A percentile compares a stretch with the other conserved stretches of the same genome.
Evolutionary conservation across 2,797 vertebrate species (phyloP).

Genomic region (Rhynchonycteris naso): DNA sequence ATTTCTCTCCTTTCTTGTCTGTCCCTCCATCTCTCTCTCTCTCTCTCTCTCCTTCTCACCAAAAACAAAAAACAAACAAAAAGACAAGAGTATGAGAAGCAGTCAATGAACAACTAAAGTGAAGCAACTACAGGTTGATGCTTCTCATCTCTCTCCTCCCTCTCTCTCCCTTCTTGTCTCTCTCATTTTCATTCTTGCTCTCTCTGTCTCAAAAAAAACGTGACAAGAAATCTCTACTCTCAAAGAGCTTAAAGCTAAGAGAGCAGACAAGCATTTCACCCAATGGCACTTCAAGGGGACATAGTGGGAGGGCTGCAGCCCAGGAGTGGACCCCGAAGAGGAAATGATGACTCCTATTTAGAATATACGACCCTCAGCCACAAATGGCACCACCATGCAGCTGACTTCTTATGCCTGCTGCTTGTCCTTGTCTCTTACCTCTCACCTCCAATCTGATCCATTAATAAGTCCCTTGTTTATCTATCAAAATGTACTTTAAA

Average conservation of each 20-base stretch:
- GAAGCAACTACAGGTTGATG: too few species aligned
- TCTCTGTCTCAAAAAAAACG: background rate
- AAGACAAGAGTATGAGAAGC: background rate
- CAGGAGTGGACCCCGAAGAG: background rate
- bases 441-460: background rate
- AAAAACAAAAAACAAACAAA: background rate
- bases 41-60: too few species aligned
- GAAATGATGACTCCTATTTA: background rate
- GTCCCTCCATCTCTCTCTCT: too few species aligned
- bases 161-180: too few species aligned
- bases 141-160: too few species aligned
- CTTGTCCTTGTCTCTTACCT: background rate
- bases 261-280: background rate
- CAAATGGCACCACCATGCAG: background rate
- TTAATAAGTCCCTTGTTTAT: background rate
- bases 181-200: too few species aligned
- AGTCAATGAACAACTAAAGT: too few species aligned
- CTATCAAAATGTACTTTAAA: background rate
- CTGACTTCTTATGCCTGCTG: background rate
- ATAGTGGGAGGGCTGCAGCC: fast-evolving
- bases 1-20: too few species aligned
- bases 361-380: background rate
- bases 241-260: background rate
- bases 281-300: background rate
- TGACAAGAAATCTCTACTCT: background rate